phyloP scores from a whole-genome alignment of 1,140 invertebrate genomes.

The Zophobas morio region DNA sequence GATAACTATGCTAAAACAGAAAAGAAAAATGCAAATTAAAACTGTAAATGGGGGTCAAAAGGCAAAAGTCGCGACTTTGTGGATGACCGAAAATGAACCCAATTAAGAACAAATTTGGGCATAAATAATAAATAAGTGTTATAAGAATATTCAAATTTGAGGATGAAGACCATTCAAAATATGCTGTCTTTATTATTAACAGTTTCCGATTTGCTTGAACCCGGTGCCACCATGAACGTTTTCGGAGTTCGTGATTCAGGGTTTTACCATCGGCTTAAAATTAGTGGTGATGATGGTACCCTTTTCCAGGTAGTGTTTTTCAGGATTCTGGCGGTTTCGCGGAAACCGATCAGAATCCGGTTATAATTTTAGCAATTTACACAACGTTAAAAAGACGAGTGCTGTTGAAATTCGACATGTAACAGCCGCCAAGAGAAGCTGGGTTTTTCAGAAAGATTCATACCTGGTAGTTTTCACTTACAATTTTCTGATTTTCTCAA shows the following conservation, averaged over 20 bases:
- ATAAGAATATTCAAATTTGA: not conserved
- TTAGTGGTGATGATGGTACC: slow-evolving; percentile 25
- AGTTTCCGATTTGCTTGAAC: not conserved
- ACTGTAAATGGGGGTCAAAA: slow-evolving; percentile 37
- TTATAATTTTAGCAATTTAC: slow-evolving; percentile 18
- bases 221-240: not conserved
- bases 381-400: not conserved
- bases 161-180: too few relatives aligned
- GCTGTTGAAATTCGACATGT: too few relatives aligned
- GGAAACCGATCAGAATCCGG: slow-evolving; percentile 18
- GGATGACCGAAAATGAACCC: slow-evolving; percentile 25
- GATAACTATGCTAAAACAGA: slow-evolving; percentile 11
- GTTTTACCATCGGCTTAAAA: slow-evolving; percentile 21
- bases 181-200: too few relatives aligned
- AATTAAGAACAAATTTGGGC: not conserved
- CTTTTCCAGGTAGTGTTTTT: slow-evolving; percentile 23
- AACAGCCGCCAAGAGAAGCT: too few relatives aligned
- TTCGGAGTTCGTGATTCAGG: not conserved
- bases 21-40: slow-evolving; percentile 25
- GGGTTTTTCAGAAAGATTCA: too few relatives aligned
- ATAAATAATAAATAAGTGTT: not conserved
- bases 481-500: too few relatives aligned
- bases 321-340: slow-evolving; percentile 2
- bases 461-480: too few relatives aligned
- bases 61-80: slow-evolving; percentile 23